Evolutionary conservation across 2,113 vertebrate species (phyloP).

Genomic region (Lamprotornis superbus): DNA sequence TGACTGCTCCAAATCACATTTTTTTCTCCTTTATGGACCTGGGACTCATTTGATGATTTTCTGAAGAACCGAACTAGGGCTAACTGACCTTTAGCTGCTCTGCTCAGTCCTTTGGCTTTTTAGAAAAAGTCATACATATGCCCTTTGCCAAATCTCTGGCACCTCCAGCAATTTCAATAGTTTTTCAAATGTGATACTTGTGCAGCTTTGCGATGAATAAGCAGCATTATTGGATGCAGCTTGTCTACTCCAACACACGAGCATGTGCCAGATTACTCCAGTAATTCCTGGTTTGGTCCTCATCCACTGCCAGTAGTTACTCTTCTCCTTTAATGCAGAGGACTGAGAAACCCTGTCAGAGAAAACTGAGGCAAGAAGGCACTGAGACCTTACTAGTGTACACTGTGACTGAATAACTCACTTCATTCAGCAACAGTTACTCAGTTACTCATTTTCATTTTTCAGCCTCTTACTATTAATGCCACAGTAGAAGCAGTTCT

Average conservation of each 20-base stretch:
- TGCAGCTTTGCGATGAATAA: accelerated
- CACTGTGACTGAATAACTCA: not conserved
- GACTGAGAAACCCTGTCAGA: not conserved
- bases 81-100: not conserved
- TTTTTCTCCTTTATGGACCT: not conserved
- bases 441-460: not conserved
- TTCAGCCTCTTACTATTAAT: not conserved
- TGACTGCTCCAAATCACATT: not conserved
- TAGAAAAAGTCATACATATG: not conserved
- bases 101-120: not conserved
- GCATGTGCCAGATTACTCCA: not conserved
- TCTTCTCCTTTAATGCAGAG: not conserved
- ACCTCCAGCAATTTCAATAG: not conserved
- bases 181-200: not conserved
- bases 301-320: not conserved
- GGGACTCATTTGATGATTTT: not conserved
- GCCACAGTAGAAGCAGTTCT: not conserved
- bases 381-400: not conserved
- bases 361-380: not conserved
- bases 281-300: not conserved
- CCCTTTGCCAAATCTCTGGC: not conserved
- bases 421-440: not conserved
- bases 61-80: not conserved
- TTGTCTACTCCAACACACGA: not conserved
- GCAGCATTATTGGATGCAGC: not conserved